Conservation (phyloP, 2,113 vertebrate species). For the Perca fluviatilis region DNA sequence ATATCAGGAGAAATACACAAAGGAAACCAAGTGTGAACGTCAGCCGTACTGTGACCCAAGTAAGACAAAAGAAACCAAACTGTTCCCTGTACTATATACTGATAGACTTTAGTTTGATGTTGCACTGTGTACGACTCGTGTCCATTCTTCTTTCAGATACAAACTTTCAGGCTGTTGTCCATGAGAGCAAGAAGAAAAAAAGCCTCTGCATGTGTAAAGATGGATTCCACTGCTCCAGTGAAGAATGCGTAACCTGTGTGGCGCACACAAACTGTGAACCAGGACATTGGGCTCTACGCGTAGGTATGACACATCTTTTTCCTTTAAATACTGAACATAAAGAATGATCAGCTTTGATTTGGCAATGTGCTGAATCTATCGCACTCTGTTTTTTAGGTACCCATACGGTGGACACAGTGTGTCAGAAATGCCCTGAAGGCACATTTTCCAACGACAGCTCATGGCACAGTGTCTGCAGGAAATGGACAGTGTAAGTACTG, state of each 20-base stretch:
- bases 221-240: slow-evolving; percentile 73
- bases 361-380: background rate
- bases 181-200: rapidly evolving
- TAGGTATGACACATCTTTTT: slow-evolving; percentile 53
- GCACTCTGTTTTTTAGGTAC: slow-evolving; percentile 49
- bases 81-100: background rate
- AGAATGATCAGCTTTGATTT: background rate
- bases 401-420: slow-evolving; percentile 60
- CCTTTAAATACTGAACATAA: no score
- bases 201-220: slow-evolving; percentile 55
- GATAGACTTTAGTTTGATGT: background rate
- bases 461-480: slow-evolving; percentile 20
- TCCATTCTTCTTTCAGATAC: slow-evolving; percentile 66
- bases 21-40: rapidly evolving
- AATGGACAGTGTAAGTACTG: slow-evolving; percentile 69
- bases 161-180: background rate
- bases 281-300: slow-evolving; percentile 11
- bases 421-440: slow-evolving; percentile 58
- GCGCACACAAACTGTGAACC: slow-evolving; percentile 50
- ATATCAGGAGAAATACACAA: slow-evolving; percentile 70
- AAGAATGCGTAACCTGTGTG: slow-evolving; percentile 57
- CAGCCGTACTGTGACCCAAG: slow-evolving; percentile 81
- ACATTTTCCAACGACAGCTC: slow-evolving; percentile 58
- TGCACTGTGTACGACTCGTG: background rate
- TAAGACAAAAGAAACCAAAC: slow-evolving; percentile 56